Conservation (phyloP, 35 echinoderm and acorn worm species). For the Strongylocentrotus purpuratus region DNA sequence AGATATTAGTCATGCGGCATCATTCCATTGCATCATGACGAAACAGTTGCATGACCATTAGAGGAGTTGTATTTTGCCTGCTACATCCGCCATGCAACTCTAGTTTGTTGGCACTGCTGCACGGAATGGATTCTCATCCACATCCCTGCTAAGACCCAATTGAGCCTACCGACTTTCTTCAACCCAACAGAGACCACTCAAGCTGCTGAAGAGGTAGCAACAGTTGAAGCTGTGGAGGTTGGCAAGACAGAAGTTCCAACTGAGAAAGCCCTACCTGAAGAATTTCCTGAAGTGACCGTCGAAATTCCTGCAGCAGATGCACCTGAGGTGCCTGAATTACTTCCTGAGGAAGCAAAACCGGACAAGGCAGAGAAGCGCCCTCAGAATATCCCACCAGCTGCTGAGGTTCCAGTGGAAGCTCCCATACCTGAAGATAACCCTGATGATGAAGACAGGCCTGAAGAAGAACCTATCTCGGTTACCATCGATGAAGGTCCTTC, state of each 20-base stretch:
- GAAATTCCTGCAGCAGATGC: conserved; percentile 42
- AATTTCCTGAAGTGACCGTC: conserved; percentile 32
- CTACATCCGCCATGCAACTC: not conserved
- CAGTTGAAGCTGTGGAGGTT: conserved; percentile 50
- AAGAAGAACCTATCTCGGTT: conserved; percentile 47
- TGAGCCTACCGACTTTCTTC: conserved; percentile 29
- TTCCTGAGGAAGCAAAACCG: not conserved
- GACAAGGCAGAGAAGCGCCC: not conserved
- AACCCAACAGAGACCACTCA: conserved; percentile 11
- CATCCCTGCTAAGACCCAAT: not conserved
- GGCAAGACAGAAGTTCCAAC: conserved; percentile 29
- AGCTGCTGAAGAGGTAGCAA: not conserved
- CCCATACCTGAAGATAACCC: conserved; percentile 41
- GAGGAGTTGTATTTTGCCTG: not conserved
- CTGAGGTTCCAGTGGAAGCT: conserved; percentile 67
- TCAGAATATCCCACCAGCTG: conserved; percentile 53
- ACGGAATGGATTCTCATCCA: not conserved
- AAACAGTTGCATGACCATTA: not conserved
- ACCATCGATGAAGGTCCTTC: conserved; percentile 41
- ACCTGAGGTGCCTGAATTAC: conserved; percentile 9
- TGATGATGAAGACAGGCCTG: conserved; percentile 51
- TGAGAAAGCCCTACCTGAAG: conserved; percentile 38
- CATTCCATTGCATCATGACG: not conserved
- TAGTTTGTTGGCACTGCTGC: not conserved
- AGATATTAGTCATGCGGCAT: not conserved